Evolutionary conservation across 2,888 invertebrate genomes (phyloP).

Genomic region (Ochlodes sylvanus): DNA sequence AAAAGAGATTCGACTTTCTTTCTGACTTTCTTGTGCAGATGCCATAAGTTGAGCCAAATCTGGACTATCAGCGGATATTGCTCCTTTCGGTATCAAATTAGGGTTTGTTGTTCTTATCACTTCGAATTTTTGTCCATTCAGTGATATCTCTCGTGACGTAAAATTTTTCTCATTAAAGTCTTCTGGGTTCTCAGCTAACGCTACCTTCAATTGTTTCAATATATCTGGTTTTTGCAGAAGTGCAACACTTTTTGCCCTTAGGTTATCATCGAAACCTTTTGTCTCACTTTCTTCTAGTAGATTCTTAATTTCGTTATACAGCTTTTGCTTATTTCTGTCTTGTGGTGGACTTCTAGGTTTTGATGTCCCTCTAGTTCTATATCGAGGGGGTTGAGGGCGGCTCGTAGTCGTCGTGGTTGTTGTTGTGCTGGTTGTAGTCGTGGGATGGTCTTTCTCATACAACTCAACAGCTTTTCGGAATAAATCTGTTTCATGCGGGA

Average conservation of each 20-base stretch:
- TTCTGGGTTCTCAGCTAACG: constrained; percentile 88
- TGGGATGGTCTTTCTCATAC: constrained; percentile 88
- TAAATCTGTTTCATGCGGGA: constrained; percentile 87
- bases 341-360: constrained; percentile 75
- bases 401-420: constrained; percentile 86
- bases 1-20: constrained; percentile 87
- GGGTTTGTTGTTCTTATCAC: constrained; percentile 89
- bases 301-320: constrained; percentile 85
- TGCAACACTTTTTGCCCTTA: constrained; percentile 81
- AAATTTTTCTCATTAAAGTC: constrained; percentile 88
- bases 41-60: constrained; percentile 72
- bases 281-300: constrained; percentile 85
- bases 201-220: constrained; percentile 89
- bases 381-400: constrained; percentile 61
- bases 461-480: constrained; percentile 88
- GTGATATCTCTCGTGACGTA: constrained; percentile 89
- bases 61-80: constrained; percentile 78
- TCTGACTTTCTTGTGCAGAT: constrained; percentile 71
- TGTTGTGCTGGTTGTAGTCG: constrained; percentile 88
- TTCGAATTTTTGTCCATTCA: constrained; percentile 91
- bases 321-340: constrained; percentile 83
- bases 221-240: constrained; percentile 89
- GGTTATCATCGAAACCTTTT: constrained; percentile 79
- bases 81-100: constrained; percentile 86
- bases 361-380: constrained; percentile 65